phyloP scores from a whole-genome alignment of 2,888 invertebrate genomes.

The Seira ritae region DNA sequence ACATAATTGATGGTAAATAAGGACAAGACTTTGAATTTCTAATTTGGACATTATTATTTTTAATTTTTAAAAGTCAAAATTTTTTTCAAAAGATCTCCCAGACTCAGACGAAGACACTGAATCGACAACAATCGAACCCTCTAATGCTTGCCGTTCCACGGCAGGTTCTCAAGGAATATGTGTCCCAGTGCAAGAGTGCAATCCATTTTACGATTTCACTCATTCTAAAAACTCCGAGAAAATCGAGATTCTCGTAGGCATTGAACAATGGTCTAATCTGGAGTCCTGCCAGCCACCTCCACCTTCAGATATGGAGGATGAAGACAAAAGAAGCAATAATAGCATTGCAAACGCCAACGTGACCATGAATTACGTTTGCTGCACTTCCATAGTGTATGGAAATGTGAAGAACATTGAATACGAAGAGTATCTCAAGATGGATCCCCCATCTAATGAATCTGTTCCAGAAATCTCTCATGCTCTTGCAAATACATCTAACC shows the following conservation, averaged over 20 bases:
- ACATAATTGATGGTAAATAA: conserved; percentile 40
- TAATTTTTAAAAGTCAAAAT: neutral
- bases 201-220: neutral
- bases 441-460: neutral
- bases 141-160: neutral
- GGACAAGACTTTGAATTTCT: no score
- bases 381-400: conserved; percentile 30
- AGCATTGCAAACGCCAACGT: no score
- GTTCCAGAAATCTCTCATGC: conserved; percentile 10
- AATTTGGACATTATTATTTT: neutral
- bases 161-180: no score
- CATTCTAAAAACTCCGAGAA: neutral
- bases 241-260: neutral
- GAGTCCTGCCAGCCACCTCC: neutral
- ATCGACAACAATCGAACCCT: neutral
- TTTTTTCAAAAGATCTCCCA: neutral
- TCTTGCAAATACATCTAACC: neutral
- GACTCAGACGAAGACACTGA: neutral
- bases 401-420: conserved; percentile 10
- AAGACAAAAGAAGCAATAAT: neutral
- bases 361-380: conserved; percentile 50
- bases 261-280: neutral
- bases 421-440: conserved; percentile 27
- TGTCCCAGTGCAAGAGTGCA: neutral
- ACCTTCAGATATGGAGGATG: neutral